These are phyloP conservation scores for Takifugu flavidus DNA, from an alignment of 2,113 vertebrate genomes.

Conservation along the genomic window DNA sequence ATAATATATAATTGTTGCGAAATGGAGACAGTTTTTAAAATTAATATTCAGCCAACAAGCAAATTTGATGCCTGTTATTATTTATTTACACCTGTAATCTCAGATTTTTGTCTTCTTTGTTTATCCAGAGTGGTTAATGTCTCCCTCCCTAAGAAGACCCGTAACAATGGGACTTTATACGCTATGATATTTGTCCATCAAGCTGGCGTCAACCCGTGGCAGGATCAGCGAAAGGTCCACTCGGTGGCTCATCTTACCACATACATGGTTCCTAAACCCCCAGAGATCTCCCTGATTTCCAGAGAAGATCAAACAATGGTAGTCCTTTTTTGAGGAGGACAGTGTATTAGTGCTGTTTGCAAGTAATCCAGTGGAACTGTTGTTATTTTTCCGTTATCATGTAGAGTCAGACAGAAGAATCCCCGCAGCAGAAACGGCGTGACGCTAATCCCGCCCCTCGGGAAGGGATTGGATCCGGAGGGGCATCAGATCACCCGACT, in stretches of 20 bases:
- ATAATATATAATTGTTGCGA: background rate
- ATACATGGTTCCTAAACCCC: constrained; percentile 91
- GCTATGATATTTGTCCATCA: constrained; percentile 93
- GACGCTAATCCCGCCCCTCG: constrained; percentile 40
- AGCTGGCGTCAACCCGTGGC: constrained; percentile 85
- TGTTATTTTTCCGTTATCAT: background rate
- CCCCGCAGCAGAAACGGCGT: constrained; percentile 55
- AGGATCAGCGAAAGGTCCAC: constrained; percentile 88
- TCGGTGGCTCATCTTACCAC: constrained; percentile 91
- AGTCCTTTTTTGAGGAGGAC: background rate
- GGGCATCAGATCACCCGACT: constrained; percentile 78
- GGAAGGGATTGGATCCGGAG: constrained; percentile 36
- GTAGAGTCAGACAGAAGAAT: constrained; percentile 66
- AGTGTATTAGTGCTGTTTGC: background rate
- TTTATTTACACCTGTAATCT: background rate
- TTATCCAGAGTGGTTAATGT: constrained; percentile 85
- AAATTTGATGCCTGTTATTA: no score
- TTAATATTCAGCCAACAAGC: no score
- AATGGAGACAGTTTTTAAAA: no score
- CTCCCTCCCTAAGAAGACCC: constrained; percentile 92
- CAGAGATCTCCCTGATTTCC: constrained; percentile 90
- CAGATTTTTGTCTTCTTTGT: constrained; percentile 23
- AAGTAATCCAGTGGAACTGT: background rate
- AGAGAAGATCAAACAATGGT: constrained; percentile 82
- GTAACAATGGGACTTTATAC: constrained; percentile 92